Conservation (phyloP, 2,113 vertebrate genomes). For the Ornithorhynchus anatinus region DNA sequence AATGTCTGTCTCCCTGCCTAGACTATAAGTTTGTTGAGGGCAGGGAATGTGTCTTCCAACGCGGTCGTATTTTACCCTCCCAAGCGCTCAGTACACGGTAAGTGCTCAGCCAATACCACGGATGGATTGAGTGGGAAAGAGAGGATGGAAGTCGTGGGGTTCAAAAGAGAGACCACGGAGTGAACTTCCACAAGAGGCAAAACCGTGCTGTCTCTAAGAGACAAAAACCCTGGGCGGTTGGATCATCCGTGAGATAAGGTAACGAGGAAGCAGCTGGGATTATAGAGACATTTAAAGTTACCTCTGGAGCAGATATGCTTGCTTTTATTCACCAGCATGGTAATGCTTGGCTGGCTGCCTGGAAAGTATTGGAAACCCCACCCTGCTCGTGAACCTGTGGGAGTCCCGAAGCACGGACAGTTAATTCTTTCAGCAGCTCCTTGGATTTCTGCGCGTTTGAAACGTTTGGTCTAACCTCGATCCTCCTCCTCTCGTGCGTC, state of each 20-base stretch:
- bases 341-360: slow-evolving; percentile 58
- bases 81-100: too few relatives aligned
- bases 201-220: too few relatives aligned
- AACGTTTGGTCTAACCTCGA: slow-evolving; percentile 60
- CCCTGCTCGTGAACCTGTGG: slow-evolving; percentile 44
- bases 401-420: not conserved
- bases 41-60: too few relatives aligned
- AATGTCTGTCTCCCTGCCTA: too few relatives aligned
- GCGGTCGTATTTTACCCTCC: too few relatives aligned
- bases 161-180: too few relatives aligned
- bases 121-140: too few relatives aligned
- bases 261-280: not conserved
- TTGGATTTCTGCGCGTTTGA: slow-evolving; percentile 38
- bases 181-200: too few relatives aligned
- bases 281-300: fast-evolving
- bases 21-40: too few relatives aligned
- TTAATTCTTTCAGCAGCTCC: slow-evolving; percentile 47
- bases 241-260: fast-evolving
- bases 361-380: slow-evolving; percentile 51
- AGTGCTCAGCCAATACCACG: too few relatives aligned
- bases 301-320: slow-evolving; percentile 16
- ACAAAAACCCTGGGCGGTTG: too few relatives aligned
- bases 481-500: not conserved
- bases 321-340: not conserved
- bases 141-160: too few relatives aligned